phyloP scores from a whole-genome alignment of 2,888 invertebrate species.

The Oligia fasciuncula region DNA sequence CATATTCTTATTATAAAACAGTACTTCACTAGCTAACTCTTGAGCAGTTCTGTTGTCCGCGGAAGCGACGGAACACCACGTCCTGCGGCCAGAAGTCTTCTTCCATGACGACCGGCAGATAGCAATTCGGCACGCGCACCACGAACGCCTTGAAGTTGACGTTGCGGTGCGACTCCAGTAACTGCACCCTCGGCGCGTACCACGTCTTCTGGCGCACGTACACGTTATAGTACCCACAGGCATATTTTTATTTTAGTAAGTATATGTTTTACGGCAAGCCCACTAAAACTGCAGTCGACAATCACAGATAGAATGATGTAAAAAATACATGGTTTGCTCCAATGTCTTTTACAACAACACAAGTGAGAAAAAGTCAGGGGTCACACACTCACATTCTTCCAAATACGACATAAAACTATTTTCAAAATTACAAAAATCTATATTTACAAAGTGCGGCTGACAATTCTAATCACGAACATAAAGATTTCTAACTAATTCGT shows the following conservation, averaged over 20 bases:
- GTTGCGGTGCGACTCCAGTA: too few relatives aligned
- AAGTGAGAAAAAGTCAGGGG: background rate
- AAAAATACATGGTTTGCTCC: background rate
- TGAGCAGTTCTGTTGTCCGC: too few relatives aligned
- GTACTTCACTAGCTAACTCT: too few relatives aligned
- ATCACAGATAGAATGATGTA: background rate
- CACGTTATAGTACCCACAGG: background rate
- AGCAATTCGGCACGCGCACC: too few relatives aligned
- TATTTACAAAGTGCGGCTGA: conserved; percentile 11
- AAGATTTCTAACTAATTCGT: conserved; percentile 22
- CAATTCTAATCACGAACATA: conserved; percentile 13
- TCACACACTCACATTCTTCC: background rate
- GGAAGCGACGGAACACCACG: too few relatives aligned
- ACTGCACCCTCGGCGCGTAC: too few relatives aligned
- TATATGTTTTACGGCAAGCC: background rate
- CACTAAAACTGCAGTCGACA: background rate
- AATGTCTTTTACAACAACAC: background rate
- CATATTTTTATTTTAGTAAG: background rate
- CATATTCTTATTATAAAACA: too few relatives aligned
- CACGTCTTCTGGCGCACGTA: too few relatives aligned
- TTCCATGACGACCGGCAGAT: too few relatives aligned
- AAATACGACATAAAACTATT: background rate
- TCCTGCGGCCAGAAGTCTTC: too few relatives aligned
- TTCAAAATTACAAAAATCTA: background rate
- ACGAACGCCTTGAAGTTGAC: too few relatives aligned